These are phyloP conservation scores for Arctocebus calabarensis DNA, from an alignment of 2,797 vertebrate species.

Conservation along the genomic window DNA sequence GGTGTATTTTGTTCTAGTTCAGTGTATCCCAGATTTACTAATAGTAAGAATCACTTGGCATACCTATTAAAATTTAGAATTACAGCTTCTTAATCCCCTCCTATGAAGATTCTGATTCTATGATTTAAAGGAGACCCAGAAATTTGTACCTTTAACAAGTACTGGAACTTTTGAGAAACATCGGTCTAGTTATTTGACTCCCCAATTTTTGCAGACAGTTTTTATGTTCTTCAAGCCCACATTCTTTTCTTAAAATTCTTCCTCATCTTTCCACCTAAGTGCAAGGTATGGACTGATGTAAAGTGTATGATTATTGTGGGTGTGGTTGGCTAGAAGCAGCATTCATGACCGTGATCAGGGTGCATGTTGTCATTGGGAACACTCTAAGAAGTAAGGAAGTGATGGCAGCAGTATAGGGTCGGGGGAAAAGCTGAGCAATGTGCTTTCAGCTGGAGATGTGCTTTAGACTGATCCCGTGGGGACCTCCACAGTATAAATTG, in stretches of 20 bases:
- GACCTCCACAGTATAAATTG: background rate
- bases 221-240: background rate
- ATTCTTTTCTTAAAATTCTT: conserved; percentile 35
- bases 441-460: background rate
- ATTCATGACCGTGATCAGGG: background rate
- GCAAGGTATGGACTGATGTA: background rate
- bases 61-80: background rate
- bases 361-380: background rate
- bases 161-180: background rate
- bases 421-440: background rate
- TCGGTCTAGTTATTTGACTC: background rate
- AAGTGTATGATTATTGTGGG: background rate
- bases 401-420: background rate
- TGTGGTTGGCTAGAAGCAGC: background rate
- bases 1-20: background rate
- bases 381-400: conserved; percentile 37
- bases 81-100: background rate
- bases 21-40: background rate
- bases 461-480: background rate
- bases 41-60: background rate
- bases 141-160: background rate
- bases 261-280: background rate
- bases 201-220: background rate
- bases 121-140: conserved; percentile 19
- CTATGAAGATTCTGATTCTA: background rate